Evolutionary conservation across 23 tunicate species (phyloP), one percentile per base, ranked within the genome.

Genomic region (Ciona savignyi): DNA sequence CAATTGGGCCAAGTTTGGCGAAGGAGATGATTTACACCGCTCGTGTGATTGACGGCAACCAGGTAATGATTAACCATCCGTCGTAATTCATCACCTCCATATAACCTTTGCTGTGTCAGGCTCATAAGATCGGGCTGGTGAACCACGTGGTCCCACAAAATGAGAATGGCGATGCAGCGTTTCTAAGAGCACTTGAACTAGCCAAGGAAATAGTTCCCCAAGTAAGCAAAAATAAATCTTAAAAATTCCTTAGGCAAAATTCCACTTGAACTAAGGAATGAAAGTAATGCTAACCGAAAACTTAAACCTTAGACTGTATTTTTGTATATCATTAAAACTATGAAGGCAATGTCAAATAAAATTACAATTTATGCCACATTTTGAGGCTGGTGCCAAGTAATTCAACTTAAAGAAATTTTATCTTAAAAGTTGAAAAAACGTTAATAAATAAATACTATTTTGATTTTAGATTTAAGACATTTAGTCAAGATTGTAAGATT

Each of bases 1-100:
- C 78, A 20, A 83, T 95, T 26, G 99, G 99, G 2, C 84, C 95
- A 29, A 90, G 93, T 67, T 33, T 83, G 27, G 99, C 99, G 27
- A 95, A 95, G 62, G 99, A 95, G 74, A 67, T 95, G 63, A 90
- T 84, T 4, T 95, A 87, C 66, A 95, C 99, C 4, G 99, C 83
- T 22, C 65, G 96, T 33, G 71, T 84, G 15, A 23, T 88, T 2
- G 76, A 84, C 29, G 91, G 97, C 1, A 62, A 75, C 34, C 32
- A 76, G 65, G 84, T 85, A 73, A 51, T 72, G 32, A 31, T 4
- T 4, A 48, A 21, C 23, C 23, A 2, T 22, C 24, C 1, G 4
- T 49, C 26, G 20, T 22, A 1, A 22, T 23, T 72, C 27, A 48
- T 48, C 23, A 6, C 27, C 20, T 63, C 15, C 23, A 63, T 63